These are phyloP conservation scores for Alces alces DNA, from an alignment of 2,113 vertebrate genomes.

Conservation along the genomic window DNA sequence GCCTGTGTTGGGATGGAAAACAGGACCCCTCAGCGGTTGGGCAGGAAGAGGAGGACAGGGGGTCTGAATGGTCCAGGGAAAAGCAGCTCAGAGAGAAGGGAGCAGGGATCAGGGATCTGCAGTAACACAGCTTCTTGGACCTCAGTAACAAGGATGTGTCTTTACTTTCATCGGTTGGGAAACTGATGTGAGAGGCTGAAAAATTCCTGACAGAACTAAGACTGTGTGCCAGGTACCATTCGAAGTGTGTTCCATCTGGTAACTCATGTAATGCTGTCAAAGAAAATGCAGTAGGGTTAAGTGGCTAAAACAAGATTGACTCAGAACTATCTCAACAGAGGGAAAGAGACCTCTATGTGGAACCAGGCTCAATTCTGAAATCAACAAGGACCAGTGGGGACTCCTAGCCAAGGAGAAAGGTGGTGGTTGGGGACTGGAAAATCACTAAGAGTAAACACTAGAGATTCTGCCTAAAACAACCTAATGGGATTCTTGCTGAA, in stretches of 20 bases:
- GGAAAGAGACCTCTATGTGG: not conserved
- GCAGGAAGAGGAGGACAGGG: not conserved
- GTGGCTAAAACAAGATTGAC: not conserved
- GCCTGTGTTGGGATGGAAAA: not conserved
- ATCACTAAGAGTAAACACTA: not conserved
- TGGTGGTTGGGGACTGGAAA: not conserved
- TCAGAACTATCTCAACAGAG: not conserved
- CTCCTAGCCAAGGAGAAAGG: not conserved
- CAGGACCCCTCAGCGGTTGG: not conserved
- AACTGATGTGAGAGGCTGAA: not conserved
- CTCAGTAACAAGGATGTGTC: not conserved
- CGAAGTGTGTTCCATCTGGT: not conserved
- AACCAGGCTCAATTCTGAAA: not conserved
- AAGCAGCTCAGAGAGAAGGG: too few relatives aligned
- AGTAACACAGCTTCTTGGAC: not conserved
- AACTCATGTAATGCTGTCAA: not conserved
- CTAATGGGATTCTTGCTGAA: not conserved
- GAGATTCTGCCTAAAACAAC: not conserved
- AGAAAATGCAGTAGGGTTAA: not conserved
- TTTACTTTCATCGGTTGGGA: not conserved
- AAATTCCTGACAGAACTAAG: not conserved
- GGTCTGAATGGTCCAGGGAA: not conserved
- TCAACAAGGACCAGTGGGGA: not conserved
- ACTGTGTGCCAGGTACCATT: not conserved
- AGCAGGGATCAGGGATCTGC: accelerated